Percentiles rank a stretch among this genome's conserved stretches.
phyloP scores from a whole-genome alignment of 2,888 invertebrate genomes.

The Apomyelois bistriatella region DNA sequence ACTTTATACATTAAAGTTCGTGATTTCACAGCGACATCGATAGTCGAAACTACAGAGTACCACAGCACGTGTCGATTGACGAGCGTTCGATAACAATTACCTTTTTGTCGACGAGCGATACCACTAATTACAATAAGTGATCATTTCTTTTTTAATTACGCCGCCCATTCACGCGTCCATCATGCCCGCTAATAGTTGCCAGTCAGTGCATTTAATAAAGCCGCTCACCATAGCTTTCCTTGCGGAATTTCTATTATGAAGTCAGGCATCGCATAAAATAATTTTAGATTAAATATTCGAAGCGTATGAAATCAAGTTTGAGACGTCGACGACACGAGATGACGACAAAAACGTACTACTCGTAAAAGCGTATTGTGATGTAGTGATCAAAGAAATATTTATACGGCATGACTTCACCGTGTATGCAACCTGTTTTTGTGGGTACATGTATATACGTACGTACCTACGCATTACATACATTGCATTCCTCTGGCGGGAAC shows the following conservation, averaged over 20 bases:
- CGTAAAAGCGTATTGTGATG: conserved; percentile 53
- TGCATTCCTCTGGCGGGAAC: conserved; percentile 26
- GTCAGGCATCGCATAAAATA: conserved; percentile 35
- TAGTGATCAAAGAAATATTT: conserved; percentile 42
- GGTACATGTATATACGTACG: conserved; percentile 17
- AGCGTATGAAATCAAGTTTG: conserved; percentile 28
- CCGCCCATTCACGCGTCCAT: conserved; percentile 71
- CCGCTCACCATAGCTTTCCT: conserved; percentile 50
- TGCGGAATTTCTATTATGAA: conserved; percentile 67
- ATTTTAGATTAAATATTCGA: conserved; percentile 19
- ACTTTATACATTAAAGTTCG: neutral
- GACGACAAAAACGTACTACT: conserved; percentile 43
- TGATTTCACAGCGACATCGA: neutral
- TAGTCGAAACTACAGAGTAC: neutral
- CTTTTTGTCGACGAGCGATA: conserved; percentile 68
- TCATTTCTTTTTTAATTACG: conserved; percentile 74
- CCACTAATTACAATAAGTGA: conserved; percentile 76
- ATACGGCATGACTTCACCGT: conserved; percentile 44
- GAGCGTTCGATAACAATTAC: conserved; percentile 71
- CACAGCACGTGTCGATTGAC: conserved; percentile 41
- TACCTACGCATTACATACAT: neutral
- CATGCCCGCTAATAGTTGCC: conserved; percentile 69
- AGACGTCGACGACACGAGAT: conserved; percentile 27
- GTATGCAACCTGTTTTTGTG: conserved; percentile 61
- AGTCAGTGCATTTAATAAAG: conserved; percentile 77